Evolutionary conservation across 2,113 vertebrate species (phyloP).

Genomic region (Chlamydotis undulata): DNA sequence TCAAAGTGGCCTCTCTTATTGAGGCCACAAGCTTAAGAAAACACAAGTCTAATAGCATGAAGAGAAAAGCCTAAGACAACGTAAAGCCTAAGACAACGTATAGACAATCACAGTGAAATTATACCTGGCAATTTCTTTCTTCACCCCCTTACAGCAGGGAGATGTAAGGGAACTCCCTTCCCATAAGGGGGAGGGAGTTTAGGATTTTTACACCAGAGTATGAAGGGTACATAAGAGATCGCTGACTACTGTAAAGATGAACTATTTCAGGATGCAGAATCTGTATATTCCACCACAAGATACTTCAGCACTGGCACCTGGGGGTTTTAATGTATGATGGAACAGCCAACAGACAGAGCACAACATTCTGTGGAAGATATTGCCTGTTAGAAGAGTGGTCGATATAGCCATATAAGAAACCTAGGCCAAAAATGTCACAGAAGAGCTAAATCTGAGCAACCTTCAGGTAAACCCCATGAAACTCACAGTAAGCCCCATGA

Average conservation of each 20-base stretch:
- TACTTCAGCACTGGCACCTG: background rate
- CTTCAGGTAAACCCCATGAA: background rate
- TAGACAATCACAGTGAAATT: background rate
- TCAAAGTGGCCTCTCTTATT: background rate
- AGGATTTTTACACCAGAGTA: background rate
- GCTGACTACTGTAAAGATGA: background rate
- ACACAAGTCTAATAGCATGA: background rate
- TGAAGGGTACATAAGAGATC: background rate
- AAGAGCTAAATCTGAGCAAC: background rate
- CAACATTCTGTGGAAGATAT: background rate
- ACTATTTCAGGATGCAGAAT: background rate
- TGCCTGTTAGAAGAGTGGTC: background rate
- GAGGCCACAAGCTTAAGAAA: background rate
- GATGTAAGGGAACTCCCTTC: too few relatives aligned
- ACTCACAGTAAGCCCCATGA: background rate
- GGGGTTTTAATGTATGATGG: background rate
- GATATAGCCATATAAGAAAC: background rate
- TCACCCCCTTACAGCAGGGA: background rate
- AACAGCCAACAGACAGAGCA: background rate
- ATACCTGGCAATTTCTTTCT: background rate
- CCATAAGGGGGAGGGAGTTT: background rate
- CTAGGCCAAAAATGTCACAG: background rate
- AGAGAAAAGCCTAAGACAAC: background rate
- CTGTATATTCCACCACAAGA: background rate
- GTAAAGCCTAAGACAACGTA: too few relatives aligned